phyloP scores from a whole-genome alignment of 2,113 vertebrate genomes.

The Cairina moschata region DNA sequence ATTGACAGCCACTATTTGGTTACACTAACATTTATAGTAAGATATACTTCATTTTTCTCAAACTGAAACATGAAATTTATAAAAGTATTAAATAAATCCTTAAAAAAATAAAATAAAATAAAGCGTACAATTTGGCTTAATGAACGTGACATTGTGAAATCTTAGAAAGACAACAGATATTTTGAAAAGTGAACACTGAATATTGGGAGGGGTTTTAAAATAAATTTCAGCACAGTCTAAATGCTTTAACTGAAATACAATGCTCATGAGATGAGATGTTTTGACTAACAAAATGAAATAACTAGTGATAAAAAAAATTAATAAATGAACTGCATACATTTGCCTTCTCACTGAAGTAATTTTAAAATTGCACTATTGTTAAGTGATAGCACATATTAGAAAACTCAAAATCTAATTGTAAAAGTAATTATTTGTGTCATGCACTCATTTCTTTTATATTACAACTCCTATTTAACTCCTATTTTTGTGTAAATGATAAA shows the following conservation, averaged over 20 bases:
- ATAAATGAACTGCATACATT: neutral
- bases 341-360: neutral
- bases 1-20: neutral
- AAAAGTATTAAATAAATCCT: neutral
- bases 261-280: neutral
- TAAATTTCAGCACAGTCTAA: neutral
- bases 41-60: fast-evolving
- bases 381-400: neutral
- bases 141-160: neutral
- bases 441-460: constrained; percentile 2
- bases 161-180: neutral
- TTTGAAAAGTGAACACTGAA: neutral
- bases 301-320: neutral
- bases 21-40: neutral
- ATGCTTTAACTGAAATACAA: neutral
- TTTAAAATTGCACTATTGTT: neutral
- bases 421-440: constrained; percentile 9
- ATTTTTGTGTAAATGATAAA: neutral
- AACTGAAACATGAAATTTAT: neutral
- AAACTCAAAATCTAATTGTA: constrained; percentile 11
- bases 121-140: neutral
- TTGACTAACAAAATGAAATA: neutral
- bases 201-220: neutral
- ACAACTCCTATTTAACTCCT: neutral
- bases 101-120: neutral